These are phyloP conservation scores for Octomys mimax DNA, from an alignment of 2,797 vertebrate species.

Conservation along the genomic window DNA sequence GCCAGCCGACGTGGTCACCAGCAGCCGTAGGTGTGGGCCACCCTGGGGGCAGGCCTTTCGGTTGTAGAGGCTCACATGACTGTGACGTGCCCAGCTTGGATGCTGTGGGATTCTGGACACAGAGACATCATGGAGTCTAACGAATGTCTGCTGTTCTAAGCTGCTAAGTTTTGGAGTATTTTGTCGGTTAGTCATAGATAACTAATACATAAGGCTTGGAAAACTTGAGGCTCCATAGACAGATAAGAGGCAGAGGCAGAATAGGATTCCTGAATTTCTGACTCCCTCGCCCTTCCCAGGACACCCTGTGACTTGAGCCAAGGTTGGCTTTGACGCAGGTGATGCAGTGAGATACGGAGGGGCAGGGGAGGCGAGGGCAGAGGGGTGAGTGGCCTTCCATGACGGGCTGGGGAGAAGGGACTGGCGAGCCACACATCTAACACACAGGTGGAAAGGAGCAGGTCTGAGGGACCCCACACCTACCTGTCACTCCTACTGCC, in stretches of 20 bases:
- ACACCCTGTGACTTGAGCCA: neutral
- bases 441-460: neutral
- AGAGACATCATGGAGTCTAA: neutral
- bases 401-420: neutral
- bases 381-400: neutral
- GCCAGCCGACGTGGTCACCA: neutral
- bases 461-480: neutral
- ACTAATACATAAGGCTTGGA: neutral
- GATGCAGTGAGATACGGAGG: neutral
- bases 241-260: neutral
- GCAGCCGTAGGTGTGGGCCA: neutral
- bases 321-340: neutral
- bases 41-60: neutral
- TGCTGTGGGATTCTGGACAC: neutral
- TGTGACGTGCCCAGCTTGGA: neutral
- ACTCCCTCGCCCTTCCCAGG: neutral
- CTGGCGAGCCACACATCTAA: neutral
- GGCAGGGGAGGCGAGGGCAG: neutral
- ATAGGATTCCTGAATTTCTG: neutral
- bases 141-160: neutral
- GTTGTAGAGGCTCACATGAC: too few relatives aligned
- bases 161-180: neutral
- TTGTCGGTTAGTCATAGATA: neutral
- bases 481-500: neutral
- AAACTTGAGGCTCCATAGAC: neutral